Percentiles rank a stretch among this genome's conserved stretches.
Evolutionary conservation across 2,888 invertebrate genomes (phyloP).

Genomic region (Mellilla xanthometata): DNA sequence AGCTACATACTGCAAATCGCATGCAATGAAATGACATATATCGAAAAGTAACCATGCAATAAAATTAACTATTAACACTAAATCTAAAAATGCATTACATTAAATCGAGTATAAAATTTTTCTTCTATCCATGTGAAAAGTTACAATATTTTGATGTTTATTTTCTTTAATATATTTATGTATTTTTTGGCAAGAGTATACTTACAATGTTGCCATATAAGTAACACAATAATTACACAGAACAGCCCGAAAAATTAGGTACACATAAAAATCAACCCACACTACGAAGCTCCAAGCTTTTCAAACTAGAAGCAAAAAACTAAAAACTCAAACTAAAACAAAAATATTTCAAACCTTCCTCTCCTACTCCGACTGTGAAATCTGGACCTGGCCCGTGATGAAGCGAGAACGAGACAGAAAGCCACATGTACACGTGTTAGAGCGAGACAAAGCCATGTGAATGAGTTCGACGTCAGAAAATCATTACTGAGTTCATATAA

Average conservation of each 20-base stretch:
- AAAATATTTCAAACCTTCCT: conserved; percentile 74
- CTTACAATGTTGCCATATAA: conserved; percentile 11
- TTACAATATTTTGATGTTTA: not conserved
- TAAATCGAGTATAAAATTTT: no score
- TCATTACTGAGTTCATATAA: not conserved
- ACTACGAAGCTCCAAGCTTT: conserved; percentile 35
- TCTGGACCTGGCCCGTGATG: conserved; percentile 68
- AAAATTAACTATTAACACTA: no score
- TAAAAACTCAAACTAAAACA: conserved; percentile 37
- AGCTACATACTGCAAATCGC: no score
- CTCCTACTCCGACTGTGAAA: conserved; percentile 76
- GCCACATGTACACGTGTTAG: conserved; percentile 80
- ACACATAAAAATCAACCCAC: conserved; percentile 19
- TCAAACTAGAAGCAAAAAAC: conserved; percentile 41
- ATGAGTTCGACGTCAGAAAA: conserved; percentile 16
- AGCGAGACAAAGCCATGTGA: conserved; percentile 54
- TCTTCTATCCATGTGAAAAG: no score
- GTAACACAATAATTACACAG: conserved; percentile 1
- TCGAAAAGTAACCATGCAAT: no score
- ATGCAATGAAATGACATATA: no score
- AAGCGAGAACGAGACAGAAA: conserved; percentile 78
- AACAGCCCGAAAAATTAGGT: conserved; percentile 1
- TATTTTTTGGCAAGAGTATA: no score
- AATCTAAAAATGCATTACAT: no score
- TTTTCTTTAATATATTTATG: no score